These are phyloP conservation scores for Lepilemur septentrionalis DNA, from an alignment of 2,797 vertebrate genomes.

Conservation along the genomic window DNA sequence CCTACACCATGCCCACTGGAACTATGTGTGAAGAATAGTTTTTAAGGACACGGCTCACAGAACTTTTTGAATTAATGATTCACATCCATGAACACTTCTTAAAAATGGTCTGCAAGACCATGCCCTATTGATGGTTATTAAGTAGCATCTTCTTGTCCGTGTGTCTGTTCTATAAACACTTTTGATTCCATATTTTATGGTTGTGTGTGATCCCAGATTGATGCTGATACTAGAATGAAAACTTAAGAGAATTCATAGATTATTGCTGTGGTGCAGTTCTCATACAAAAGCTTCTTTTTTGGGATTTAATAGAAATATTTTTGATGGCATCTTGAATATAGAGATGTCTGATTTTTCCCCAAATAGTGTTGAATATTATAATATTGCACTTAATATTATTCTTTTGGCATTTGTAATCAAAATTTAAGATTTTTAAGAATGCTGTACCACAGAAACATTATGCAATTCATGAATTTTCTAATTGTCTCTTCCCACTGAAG, in stretches of 20 bases:
- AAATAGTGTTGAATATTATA: not conserved
- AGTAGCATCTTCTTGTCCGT: not conserved
- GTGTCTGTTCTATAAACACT: not conserved
- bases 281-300: not conserved
- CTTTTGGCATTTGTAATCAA: not conserved
- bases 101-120: not conserved
- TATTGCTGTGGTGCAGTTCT: not conserved
- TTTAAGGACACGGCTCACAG: not conserved
- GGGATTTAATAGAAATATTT: not conserved
- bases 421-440: not conserved
- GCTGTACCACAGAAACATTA: not conserved
- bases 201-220: not conserved
- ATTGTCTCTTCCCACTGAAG: not conserved
- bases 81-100: not conserved
- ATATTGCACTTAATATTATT: not conserved
- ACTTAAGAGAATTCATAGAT: not conserved
- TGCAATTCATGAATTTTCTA: not conserved
- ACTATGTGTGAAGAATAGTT: not conserved
- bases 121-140: not conserved
- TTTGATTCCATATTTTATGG: not conserved
- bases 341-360: not conserved
- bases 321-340: not conserved
- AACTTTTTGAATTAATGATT: constrained; percentile 2
- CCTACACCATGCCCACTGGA: not conserved
- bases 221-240: not conserved